Evolutionary conservation across 2,113 vertebrate genomes (phyloP), one percentile per base, ranked within the genome.

Genomic region (Corvus hawaiiensis): DNA sequence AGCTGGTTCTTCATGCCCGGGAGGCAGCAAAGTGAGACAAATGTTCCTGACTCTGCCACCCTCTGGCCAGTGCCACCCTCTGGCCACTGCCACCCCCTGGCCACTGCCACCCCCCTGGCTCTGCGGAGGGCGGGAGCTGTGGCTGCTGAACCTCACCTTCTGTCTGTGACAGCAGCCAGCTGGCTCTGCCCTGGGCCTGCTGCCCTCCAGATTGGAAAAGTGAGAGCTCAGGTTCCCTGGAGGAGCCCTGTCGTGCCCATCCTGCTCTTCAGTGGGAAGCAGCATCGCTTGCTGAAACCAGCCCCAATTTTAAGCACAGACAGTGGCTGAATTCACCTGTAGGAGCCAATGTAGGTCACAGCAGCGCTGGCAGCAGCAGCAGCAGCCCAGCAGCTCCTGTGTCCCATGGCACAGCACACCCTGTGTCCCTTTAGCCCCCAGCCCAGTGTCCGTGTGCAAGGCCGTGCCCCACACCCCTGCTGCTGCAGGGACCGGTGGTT

Each of bases 391-490:
- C 66, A 48, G 21, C 33, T 62, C 20, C 48, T 11, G 16, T 14
- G 32, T n/a, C 30, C 26, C 30, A 1, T 1, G 14, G 56, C 59
- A n/a, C 4, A 7, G 24, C 35, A 17, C 58, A 39, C 3, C 13
- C 14, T 1, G 3, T 1, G 33, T 30, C 43, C 54, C 2, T 0
- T 49, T 10, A 49, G 23, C 10, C 56, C 37, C 26, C 16, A 30
- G 21, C 35, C 14, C 7, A 4, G 8, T 9, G 32, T 6, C 61
- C 16, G 3, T 0, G 3, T 3, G 4, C n/a, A 6, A 7, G 22
- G 26, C 64, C 32, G 23, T 13, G 37, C 37, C 37, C 18, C 24
- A 2, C 10, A 14, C 4, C 39, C 41, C 41, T 46, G 26, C 33
- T 28, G 61, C 84, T 35, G 12, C 9, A 26, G 67, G 61, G 19